A percentile compares a stretch with the other conserved stretches of the same genome.
phyloP scores from a whole-genome alignment of 2,888 invertebrate species.

The Mythimna impura region DNA sequence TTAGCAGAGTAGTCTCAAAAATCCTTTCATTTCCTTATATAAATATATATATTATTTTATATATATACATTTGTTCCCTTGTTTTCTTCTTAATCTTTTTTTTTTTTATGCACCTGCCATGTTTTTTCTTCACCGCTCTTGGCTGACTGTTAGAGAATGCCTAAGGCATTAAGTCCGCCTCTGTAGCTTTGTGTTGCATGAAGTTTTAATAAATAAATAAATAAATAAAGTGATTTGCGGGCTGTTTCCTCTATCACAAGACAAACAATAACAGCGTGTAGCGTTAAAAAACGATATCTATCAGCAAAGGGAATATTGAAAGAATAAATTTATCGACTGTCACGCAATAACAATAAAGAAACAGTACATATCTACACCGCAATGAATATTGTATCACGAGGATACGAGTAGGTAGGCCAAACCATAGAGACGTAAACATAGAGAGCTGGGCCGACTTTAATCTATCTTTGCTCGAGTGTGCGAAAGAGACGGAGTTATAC shows the following conservation, averaged over 20 bases:
- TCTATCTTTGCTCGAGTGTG: background rate
- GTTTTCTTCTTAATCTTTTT: too few species aligned
- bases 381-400: constrained; percentile 64
- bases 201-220: constrained; percentile 11
- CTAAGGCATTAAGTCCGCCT: too few species aligned
- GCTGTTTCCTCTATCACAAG: constrained; percentile 42
- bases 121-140: too few species aligned
- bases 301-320: constrained; percentile 64
- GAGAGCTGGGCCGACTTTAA: background rate
- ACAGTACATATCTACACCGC: constrained; percentile 56
- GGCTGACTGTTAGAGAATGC: too few species aligned
- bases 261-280: constrained; percentile 56
- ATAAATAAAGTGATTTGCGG: constrained; percentile 37
- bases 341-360: constrained; percentile 67
- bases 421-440: background rate
- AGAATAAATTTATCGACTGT: constrained; percentile 66
- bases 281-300: constrained; percentile 63
- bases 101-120: too few species aligned
- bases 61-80: too few species aligned
- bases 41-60: too few species aligned
- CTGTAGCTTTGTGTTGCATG: too few species aligned
- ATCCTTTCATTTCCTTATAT: too few species aligned
- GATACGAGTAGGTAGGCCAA: constrained; percentile 33
- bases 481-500: background rate
- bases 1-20: too few species aligned